Evolutionary conservation across 2,113 vertebrate genomes (phyloP).

Genomic region (Climacteris rufus): DNA sequence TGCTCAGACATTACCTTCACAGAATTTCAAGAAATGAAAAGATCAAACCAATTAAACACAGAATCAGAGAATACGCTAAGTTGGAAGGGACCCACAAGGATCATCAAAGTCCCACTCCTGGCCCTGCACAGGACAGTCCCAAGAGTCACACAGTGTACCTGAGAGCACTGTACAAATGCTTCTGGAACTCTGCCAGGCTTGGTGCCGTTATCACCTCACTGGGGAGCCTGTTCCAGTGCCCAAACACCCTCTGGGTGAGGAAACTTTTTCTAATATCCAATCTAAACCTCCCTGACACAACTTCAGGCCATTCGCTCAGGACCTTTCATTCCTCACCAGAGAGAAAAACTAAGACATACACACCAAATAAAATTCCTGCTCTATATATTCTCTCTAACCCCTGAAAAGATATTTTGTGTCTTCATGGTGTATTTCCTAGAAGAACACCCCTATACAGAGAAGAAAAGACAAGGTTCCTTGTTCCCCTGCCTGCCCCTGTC

Average conservation of each 20-base stretch:
- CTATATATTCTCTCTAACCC: neutral
- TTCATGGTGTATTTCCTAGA: neutral
- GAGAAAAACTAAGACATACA: neutral
- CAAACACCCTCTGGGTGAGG: rapidly evolving
- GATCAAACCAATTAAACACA: neutral
- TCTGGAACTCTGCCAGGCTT: neutral
- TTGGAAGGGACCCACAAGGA: neutral
- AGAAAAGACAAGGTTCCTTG: neutral
- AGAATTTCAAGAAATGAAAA: neutral
- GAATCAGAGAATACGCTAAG: neutral
- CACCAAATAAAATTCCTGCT: neutral
- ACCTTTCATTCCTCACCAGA: neutral
- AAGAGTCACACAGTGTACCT: neutral
- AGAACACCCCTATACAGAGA: rapidly evolving
- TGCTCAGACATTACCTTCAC: neutral
- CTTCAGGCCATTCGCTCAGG: neutral
- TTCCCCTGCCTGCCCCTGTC: neutral
- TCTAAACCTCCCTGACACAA: neutral
- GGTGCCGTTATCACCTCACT: neutral
- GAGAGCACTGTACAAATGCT: neutral
- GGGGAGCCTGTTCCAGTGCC: neutral
- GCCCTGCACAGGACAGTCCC: neutral
- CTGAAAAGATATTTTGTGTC: neutral
- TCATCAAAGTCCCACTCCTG: neutral
- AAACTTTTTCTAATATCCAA: rapidly evolving